Percentiles rank a stretch among this genome's conserved stretches.
These are phyloP conservation scores for Capreolus pygargus DNA, from an alignment of 2,113 vertebrate species.

Conservation along the genomic window DNA sequence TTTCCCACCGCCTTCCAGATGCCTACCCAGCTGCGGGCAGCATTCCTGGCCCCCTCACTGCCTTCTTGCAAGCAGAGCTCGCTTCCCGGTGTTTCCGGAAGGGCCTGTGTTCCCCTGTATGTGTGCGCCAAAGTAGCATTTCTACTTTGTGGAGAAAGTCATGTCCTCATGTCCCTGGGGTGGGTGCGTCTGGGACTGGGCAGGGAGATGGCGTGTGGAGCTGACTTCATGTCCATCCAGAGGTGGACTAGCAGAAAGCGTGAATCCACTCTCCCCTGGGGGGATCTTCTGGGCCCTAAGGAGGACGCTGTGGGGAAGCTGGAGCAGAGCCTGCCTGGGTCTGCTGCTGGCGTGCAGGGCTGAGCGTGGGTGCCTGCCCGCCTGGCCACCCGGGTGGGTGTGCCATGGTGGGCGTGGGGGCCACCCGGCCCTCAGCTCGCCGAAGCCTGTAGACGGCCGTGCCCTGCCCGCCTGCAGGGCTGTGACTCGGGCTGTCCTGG, in stretches of 20 bases:
- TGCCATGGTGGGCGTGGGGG: accelerated
- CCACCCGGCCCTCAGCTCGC: accelerated
- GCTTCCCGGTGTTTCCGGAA: accelerated
- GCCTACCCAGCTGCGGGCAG: accelerated
- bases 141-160: neutral
- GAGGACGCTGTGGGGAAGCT: neutral
- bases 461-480: accelerated
- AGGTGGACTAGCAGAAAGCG: neutral
- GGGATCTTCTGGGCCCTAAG: neutral
- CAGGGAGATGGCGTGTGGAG: too few species aligned
- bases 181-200: accelerated
- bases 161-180: neutral
- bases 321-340: neutral
- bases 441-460: accelerated
- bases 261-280: neutral
- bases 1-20: accelerated
- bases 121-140: too few species aligned
- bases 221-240: neutral
- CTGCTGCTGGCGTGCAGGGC: accelerated
- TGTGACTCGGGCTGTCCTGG: neutral
- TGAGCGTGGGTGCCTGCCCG: neutral
- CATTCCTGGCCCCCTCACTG: neutral
- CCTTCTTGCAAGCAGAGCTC: neutral
- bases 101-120: neutral
- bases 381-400: accelerated